Base-by-base conservation (phyloP, 2,113 vertebrate genomes). In the Callithrix jacchus region DNA sequence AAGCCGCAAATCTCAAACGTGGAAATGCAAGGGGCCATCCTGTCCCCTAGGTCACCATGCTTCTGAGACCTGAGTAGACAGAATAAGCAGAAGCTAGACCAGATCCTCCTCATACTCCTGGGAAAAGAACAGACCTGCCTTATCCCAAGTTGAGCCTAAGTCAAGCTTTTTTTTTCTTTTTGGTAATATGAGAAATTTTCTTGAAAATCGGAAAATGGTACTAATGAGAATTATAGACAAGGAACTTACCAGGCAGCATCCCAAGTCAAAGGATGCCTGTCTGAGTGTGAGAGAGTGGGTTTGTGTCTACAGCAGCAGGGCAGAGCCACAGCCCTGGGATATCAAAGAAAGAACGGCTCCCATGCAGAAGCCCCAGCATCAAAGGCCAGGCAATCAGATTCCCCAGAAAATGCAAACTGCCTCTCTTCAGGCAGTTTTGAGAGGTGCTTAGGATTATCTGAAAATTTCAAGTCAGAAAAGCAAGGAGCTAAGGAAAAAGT, bases 301-400 rank as follows among this genome's bases (percentile, higher is more conserved):
- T 32, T 23, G 5, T 30, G 12, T 32, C 2, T 9, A 2, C 5
- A n/a, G 47, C 2, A 12, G 18, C 8, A 1, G 27, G 42, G 0
- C 3, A 2, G 8, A 58, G 45, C 30, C 2, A 47, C 1, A 25
- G 25, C 18, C 45, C 70, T 32, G 30, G 58, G 35, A 74, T 32
- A 49, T 32, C 30, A 32, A 47, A 89, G 66, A 30, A 81, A 40
- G 30, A n/a, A 35, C 3, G 14, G 25, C 23, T 70, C 2, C 21
- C 37, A 83, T 30, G 12, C 2, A 8, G 8, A 8, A 5, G 45
- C 27, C 25, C 61, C 13, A 23, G 12, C 0, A 10, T 12, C 17
- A 13, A 35, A 37, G 23, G 45, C 56, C 6, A 82, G 76, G 76
- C 27, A n/a, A 2, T 12, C 83, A 52, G 52, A 10, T 6, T 76